Conservation (phyloP, 2,113 vertebrate species). For the Oncorhynchus mykiss region DNA sequence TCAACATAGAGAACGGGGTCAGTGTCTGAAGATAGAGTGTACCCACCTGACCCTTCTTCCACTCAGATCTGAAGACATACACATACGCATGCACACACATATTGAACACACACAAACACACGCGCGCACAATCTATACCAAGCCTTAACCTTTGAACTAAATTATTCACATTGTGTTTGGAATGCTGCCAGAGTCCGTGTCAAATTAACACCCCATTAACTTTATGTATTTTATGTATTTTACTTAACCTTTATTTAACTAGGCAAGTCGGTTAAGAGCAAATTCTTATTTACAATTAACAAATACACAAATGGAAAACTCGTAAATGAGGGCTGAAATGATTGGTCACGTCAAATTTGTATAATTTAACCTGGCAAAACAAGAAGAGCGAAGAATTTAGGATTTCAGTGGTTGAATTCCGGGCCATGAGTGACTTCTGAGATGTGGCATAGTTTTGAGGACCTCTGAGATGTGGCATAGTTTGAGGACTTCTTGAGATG, state of each 20-base stretch:
- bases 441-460: background rate
- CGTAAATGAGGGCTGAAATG: background rate
- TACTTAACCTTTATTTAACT: too few relatives aligned
- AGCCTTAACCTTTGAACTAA: constrained; percentile 12
- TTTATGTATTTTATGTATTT: too few relatives aligned
- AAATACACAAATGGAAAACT: background rate
- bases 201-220: constrained; percentile 30
- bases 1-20: too few relatives aligned
- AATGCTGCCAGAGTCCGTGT: constrained; percentile 28
- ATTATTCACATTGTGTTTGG: constrained; percentile 21
- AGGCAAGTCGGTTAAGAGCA: too few relatives aligned
- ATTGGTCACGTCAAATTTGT: background rate
- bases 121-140: background rate
- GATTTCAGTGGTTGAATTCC: background rate
- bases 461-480: too few relatives aligned
- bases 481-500: background rate
- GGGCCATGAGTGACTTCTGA: background rate
- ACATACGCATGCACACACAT: background rate
- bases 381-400: background rate
- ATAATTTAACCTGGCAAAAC: background rate
- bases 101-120: background rate
- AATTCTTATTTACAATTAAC: constrained; percentile 17
- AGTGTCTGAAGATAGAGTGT: too few relatives aligned
- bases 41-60: background rate
- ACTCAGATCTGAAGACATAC: too few relatives aligned